Base-by-base conservation (phyloP, 2,797 vertebrate species). In the Cetoscarus ocellatus region DNA sequence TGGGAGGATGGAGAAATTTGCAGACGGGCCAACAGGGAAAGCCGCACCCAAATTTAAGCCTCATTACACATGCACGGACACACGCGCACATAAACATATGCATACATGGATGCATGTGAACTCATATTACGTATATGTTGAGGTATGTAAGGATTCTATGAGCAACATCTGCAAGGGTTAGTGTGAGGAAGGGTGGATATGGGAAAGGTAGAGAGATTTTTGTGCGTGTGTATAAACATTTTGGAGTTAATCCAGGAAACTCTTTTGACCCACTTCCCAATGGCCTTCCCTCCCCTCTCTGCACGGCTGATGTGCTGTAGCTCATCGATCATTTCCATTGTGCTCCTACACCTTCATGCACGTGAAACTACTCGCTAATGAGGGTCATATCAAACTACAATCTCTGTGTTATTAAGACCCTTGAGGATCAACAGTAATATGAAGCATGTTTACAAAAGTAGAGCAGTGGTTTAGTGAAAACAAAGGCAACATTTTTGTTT, bases 201-300 rank as follows among this genome's bases (percentile, higher is more conserved):
- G 63, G 77, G 72, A 84, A 79, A 72, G 67, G 44, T 66, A 42
- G 58, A 79, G 11, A 36, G 63, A 68, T 67, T 82, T 77, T 52
- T 71, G 48, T 59, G 70, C 50, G 51, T 66, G 42, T 56, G 61
- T 60, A 63, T 67, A 81, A 71, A 81, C 53, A 68, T 70, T 78
- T 62, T 91, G 84, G 87, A 86, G 73, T 70, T 72, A 49, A 77
- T 90, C 89, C 85, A 90, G 84, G 80, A 88, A 86, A 84, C 44
- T 82, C 64, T 79, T 79, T 73, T 83, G 86, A 91, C 83, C 88
- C 84, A 88, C 82, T 92, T 93, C 79, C 85, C 61, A 61, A 8
- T 40, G 58, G 77, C 73, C 59, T 82, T 86, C 83, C 79, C 79
- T 71, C 74, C 53, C 52, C 72, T 84, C 75, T 77, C 77, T 53